A percentile compares a stretch with the other conserved stretches of the same genome.
Evolutionary conservation across 2,888 invertebrate species (phyloP).

Genomic region (Mechanitis messenoides): DNA sequence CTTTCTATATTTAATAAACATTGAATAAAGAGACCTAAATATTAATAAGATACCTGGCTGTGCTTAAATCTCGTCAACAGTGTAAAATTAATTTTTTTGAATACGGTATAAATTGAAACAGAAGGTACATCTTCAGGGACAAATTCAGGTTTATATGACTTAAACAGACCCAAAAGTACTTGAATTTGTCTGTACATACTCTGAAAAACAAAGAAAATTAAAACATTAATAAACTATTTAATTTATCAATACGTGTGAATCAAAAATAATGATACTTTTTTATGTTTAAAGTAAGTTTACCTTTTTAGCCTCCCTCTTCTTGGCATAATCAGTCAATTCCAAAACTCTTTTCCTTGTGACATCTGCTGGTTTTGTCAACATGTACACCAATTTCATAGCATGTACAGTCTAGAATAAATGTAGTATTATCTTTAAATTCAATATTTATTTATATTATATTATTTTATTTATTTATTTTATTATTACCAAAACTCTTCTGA

Average conservation of each 20-base stretch:
- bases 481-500: too few species aligned
- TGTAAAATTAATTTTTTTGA: slow-evolving; percentile 54
- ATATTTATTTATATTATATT: too few species aligned
- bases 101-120: slow-evolving; percentile 59
- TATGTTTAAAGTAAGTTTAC: slow-evolving; percentile 32
- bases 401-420: slow-evolving; percentile 51
- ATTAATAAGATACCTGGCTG: slow-evolving; percentile 46
- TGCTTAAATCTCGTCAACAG: slow-evolving; percentile 53
- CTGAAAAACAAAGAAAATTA: slow-evolving; percentile 40
- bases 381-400: slow-evolving; percentile 64
- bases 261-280: too few species aligned
- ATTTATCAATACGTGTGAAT: too few species aligned
- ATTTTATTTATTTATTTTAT: too few species aligned
- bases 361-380: slow-evolving; percentile 63
- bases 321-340: slow-evolving; percentile 56
- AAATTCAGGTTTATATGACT: slow-evolving; percentile 69
- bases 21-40: too few species aligned
- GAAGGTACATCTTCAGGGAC: slow-evolving; percentile 68
- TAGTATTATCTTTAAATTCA: neutral
- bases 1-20: too few species aligned
- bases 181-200: slow-evolving; percentile 57
- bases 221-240: neutral
- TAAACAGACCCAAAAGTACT: slow-evolving; percentile 63
- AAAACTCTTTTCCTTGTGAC: slow-evolving; percentile 60
- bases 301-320: slow-evolving; percentile 59